Evolutionary conservation across 1,140 invertebrate genomes (phyloP).

Genomic region (Homalodisca vitripennis): DNA sequence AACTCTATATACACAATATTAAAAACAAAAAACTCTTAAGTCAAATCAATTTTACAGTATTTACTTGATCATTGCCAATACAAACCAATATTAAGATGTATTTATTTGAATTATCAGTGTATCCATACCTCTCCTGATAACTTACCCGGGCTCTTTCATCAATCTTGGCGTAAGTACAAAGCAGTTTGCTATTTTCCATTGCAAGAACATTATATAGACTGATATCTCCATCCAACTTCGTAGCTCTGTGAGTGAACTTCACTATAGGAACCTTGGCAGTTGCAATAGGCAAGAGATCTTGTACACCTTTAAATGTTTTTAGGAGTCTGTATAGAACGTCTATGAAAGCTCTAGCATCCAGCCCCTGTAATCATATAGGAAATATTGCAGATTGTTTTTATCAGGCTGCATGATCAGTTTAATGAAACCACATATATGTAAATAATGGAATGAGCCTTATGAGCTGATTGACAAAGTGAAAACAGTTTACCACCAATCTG

Average conservation of each 20-base stretch:
- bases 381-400: constrained; percentile 24
- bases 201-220: constrained; percentile 62
- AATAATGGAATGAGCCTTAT: too few species aligned
- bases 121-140: too few species aligned
- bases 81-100: too few species aligned
- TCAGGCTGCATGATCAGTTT: too few species aligned
- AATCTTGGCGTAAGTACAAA: constrained; percentile 54
- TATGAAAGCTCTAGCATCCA: constrained; percentile 40
- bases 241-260: constrained; percentile 54
- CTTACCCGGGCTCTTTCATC: constrained; percentile 50
- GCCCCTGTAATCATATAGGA: constrained; percentile 31
- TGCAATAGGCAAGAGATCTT: constrained; percentile 55
- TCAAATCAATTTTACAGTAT: too few species aligned
- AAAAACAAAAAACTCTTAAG: too few species aligned
- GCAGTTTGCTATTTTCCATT: constrained; percentile 56
- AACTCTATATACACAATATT: too few species aligned
- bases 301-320: constrained; percentile 47
- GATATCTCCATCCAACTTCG: constrained; percentile 58
- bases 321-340: constrained; percentile 48
- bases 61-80: too few species aligned
- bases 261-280: constrained; percentile 67
- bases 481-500: too few species aligned
- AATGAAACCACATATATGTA: too few species aligned
- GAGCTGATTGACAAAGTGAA: too few species aligned
- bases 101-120: too few species aligned